Evolutionary conservation across 2,888 invertebrate genomes (phyloP), one percentile per base, ranked within the genome.

Genomic region (Drosophila setosimentum): DNA sequence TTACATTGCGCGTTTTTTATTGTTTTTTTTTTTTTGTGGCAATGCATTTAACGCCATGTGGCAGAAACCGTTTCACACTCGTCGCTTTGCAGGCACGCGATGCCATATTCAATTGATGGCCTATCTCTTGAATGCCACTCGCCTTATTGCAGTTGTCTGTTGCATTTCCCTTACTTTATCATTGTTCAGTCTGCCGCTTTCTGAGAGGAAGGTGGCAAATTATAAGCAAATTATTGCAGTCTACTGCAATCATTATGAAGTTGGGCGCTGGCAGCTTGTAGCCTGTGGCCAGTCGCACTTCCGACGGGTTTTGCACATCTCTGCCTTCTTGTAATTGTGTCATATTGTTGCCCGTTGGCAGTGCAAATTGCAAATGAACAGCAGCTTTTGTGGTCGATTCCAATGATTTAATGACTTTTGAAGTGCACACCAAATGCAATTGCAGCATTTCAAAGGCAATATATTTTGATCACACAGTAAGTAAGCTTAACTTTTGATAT

Each of bases 181-280:
- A 82, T 83, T 87, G 84, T 67, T 76, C 82, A 80, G 70, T 73
- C 62, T 48, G 60, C 30, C 42, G 13, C 33, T 10, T 35, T n/a
- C 18, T 37, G 37, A 42, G 32, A 60, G 40, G 60, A 42, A 40
- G 63, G 29, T 32, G 67, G 79, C 81, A 81, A 83, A 85, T 84
- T 85, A 87, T 87, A 78, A 87, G 84, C 85, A 85, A 87, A 85
- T 85, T 85, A 85, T 85, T 87, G 84, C 73, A 77, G 70, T 68
- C 63, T 59, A 72, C 78, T 83, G 81, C 71, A 84, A 84, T 87
- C 87, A 85, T 80, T 75, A 72, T 66, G 67, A 54, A 71, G 68
- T 68, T 29, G 35, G 21, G 5, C 13, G 48, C 58, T 27, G 59
- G 2, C 33, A 27, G 24, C 48, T 54, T 51, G 48, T 62, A 42